phyloP scores from a whole-genome alignment of 2,888 invertebrate genomes.

The Cephus nigrinus region DNA sequence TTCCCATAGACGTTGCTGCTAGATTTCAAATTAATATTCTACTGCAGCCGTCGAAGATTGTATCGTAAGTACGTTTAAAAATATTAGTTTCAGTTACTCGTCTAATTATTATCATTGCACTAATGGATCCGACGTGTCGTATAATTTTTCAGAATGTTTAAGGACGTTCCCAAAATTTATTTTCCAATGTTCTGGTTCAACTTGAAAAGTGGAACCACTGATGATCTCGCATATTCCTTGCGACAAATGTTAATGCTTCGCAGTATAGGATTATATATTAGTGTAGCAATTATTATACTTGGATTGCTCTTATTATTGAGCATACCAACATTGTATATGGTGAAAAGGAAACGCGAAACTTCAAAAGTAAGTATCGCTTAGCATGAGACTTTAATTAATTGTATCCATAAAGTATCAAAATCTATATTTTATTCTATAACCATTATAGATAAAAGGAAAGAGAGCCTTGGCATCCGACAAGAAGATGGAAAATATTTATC shows the following conservation, averaged over 20 bases:
- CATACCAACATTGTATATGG: conserved; percentile 39
- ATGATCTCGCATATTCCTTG: conserved; percentile 70
- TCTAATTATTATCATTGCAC: not conserved
- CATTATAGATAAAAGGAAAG: not conserved
- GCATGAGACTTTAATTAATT: not conserved
- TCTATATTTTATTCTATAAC: not conserved
- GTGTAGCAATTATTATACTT: conserved; percentile 65
- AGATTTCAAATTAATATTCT: conserved; percentile 84
- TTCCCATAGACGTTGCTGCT: conserved; percentile 81
- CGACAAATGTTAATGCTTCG: conserved; percentile 69
- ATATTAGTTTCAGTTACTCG: not conserved
- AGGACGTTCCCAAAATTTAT: conserved; percentile 75
- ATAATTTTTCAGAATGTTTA: conserved; percentile 71
- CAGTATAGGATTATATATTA: conserved; percentile 68
- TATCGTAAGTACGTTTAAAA: conserved; percentile 71
- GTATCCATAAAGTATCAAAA: conserved; percentile 41
- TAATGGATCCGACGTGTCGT: not conserved
- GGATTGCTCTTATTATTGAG: conserved; percentile 56
- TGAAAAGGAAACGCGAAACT: conserved; percentile 23
- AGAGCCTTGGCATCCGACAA: conserved; percentile 18
- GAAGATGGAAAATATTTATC: conserved; percentile 56
- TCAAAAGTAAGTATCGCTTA: not conserved
- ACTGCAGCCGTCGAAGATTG: conserved; percentile 72
- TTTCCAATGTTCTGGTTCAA: conserved; percentile 86
- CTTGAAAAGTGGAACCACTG: conserved; percentile 73